Evolutionary conservation across 2,113 vertebrate species (phyloP).

Genomic region (Percopsis transmontana): DNA sequence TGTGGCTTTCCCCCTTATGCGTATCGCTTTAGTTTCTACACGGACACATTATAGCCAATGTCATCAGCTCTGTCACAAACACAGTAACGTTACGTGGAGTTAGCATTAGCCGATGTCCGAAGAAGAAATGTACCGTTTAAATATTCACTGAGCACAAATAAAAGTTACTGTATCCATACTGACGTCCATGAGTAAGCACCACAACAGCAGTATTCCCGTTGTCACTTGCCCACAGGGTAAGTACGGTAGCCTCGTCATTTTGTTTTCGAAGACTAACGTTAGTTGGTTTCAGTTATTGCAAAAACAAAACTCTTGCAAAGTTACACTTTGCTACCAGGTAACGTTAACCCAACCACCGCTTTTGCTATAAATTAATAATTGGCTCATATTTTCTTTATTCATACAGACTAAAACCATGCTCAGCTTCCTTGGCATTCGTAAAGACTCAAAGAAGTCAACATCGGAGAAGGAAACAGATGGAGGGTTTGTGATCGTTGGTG

Average conservation of each 20-base stretch:
- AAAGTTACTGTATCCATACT: neutral
- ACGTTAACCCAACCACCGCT: no score
- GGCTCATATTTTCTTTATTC: neutral
- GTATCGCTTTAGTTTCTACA: conserved; percentile 35
- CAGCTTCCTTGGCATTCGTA: conserved; percentile 85
- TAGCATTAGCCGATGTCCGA: neutral
- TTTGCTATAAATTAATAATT: no score
- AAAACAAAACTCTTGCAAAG: no score
- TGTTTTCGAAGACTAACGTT: no score
- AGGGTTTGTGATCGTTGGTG: conserved; percentile 93
- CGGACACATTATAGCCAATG: conserved; percentile 1
- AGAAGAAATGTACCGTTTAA: neutral
- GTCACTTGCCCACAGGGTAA: no score
- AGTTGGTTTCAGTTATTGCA: no score
- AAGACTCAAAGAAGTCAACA: conserved; percentile 83
- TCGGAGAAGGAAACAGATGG: conserved; percentile 88
- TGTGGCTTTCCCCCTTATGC: no score
- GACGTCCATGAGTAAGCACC: neutral
- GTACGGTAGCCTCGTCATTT: no score
- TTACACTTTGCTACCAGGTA: no score
- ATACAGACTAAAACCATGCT: conserved; percentile 79
- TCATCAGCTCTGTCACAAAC: conserved; percentile 1
- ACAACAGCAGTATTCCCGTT: conserved; percentile 11
- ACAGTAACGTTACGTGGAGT: neutral
- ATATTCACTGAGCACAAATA: neutral